A percentile compares a stretch with the other conserved stretches of the same genome.
phyloP scores from a whole-genome alignment of 2,113 vertebrate genomes.

The Pteronura brasiliensis region DNA sequence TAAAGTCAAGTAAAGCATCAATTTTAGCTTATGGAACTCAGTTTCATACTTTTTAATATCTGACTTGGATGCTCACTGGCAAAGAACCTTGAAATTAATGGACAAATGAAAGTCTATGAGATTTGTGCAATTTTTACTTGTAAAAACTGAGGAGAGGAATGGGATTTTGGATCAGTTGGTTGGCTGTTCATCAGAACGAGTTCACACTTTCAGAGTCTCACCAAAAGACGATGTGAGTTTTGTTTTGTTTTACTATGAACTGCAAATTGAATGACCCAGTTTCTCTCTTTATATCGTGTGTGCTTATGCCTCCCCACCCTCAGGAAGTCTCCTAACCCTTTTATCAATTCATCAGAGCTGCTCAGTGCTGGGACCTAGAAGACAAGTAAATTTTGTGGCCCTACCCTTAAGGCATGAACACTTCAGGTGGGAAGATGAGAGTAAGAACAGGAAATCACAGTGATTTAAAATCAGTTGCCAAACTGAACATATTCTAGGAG shows the following conservation, averaged over 20 bases:
- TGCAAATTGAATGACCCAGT: not conserved
- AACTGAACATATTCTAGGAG: not conserved
- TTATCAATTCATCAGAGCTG: not conserved
- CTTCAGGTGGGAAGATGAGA: not conserved
- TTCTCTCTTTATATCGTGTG: not conserved
- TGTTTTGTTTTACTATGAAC: not conserved
- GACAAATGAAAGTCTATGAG: not conserved
- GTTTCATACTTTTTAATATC: not conserved
- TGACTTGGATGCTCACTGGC: not conserved
- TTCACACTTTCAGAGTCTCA: not conserved
- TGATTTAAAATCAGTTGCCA: not conserved
- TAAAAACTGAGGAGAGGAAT: not conserved
- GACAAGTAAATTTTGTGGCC: not conserved
- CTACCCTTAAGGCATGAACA: not conserved
- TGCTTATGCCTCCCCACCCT: rapidly evolving
- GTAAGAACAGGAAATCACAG: not conserved
- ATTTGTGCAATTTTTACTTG: not conserved
- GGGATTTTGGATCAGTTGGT: not conserved
- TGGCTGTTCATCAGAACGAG: not conserved
- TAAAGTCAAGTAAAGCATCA: not conserved
- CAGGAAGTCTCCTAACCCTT: not conserved
- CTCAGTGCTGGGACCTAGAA: not conserved
- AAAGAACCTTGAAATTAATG: not conserved
- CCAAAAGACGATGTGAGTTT: not conserved
- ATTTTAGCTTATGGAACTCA: not conserved